Base-by-base conservation (phyloP, 37 sponge, comb jelly and placozoan genomes). In the Aplysina aerophoba region DNA sequence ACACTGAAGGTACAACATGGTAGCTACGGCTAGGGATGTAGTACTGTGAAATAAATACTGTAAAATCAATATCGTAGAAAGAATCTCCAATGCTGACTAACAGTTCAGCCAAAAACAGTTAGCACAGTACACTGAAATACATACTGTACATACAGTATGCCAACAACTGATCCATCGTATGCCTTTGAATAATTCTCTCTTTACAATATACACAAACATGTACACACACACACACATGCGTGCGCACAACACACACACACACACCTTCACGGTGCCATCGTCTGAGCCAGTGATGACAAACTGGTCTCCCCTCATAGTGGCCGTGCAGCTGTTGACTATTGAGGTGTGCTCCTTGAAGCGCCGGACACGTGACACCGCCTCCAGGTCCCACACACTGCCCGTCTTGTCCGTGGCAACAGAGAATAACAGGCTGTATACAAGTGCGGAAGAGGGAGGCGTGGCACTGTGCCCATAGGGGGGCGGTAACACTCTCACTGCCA, bases 301-400 rank as follows among this genome's bases (percentile, higher is more conserved):
- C 34, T 92, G 93, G 8, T 59, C 58, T 13, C 97, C 97, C 15
- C 94, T 55, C 22, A 87, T 37, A 30, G 87, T 44, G 8, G 93
- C 69, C 53, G 79, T 68, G 54, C 95, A 94, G 66, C 87, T 89
- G 84, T 98, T 98, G 35, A 98, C 99, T 72, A 96, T 88, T 0
- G 95, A 94, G 6, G 97, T 92, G 88, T 98, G 99, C 0, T 97
- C 97, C 35, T 91, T 97, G 5, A 98, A 84, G 55, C 89, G 89
- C 81, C 92, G 92, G 55, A 93, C 40, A 25, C 99, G 84, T 67
- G 82, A 83, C 21, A 94, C 99, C 0, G 89, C 87, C 84, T 96
- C 95, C 41, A 89, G 67, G 79, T 98, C 99, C 99, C 99, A 98
- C 36, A 96, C 84, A n/a, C 93, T 93, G 11, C 88, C 89, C 0